These are phyloP conservation scores for Leuciscus waleckii DNA, from an alignment of 2,797 vertebrate species.

Conservation along the genomic window DNA sequence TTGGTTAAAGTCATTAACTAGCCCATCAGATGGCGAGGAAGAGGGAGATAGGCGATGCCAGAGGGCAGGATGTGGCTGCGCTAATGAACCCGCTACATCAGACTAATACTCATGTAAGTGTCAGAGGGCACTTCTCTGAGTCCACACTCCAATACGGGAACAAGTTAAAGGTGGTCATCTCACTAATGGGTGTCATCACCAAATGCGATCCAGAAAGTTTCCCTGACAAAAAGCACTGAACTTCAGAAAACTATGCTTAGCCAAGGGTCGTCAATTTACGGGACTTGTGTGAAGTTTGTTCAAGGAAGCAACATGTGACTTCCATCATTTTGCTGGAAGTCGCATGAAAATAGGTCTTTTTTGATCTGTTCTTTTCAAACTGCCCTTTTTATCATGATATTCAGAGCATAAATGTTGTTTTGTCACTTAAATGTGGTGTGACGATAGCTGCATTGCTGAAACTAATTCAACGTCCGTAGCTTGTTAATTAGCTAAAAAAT, in stretches of 20 bases:
- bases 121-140: conserved; percentile 45
- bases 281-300: conserved; percentile 5
- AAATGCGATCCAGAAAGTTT: conserved; percentile 34
- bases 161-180: conserved; percentile 43
- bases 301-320: neutral
- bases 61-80: conserved; percentile 35
- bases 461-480: neutral
- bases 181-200: conserved; percentile 49
- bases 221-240: neutral
- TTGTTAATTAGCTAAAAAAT: neutral
- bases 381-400: neutral
- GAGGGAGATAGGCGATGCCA: conserved; percentile 35
- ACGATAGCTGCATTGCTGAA: neutral
- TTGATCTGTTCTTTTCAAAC: neutral
- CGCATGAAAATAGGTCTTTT: neutral
- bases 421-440: neutral
- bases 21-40: conserved; percentile 39
- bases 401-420: neutral
- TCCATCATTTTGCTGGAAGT: neutral
- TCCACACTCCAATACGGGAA: conserved; percentile 6
- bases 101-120: conserved; percentile 46
- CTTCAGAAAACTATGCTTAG: conserved; percentile 9
- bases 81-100: conserved; percentile 52
- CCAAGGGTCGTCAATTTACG: neutral
- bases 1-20: conserved; percentile 53